Evolutionary conservation across 2,797 vertebrate genomes (phyloP).

Genomic region (Parauchenoglanis ngamensis): DNA sequence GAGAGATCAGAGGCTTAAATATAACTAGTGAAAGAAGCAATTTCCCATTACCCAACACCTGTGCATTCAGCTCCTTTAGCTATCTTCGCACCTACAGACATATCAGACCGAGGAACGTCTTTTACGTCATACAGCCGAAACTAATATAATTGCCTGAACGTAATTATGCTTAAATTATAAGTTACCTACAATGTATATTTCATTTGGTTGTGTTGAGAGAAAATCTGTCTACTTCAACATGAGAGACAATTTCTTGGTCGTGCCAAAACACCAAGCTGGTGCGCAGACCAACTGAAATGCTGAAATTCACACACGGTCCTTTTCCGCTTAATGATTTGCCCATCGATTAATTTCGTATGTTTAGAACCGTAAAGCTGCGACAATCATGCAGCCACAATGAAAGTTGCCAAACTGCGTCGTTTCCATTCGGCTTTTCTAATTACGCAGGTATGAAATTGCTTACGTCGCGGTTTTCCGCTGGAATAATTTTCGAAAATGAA

Average conservation of each 20-base stretch:
- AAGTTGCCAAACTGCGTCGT: neutral
- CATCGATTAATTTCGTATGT: neutral
- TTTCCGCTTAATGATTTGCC: neutral
- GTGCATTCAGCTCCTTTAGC: neutral
- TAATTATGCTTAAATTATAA: neutral
- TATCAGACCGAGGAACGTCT: neutral
- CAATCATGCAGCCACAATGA: neutral
- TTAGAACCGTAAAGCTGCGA: neutral
- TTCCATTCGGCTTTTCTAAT: neutral
- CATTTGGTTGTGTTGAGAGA: neutral
- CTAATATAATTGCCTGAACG: neutral
- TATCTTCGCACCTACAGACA: neutral
- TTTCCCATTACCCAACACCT: neutral
- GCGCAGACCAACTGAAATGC: neutral
- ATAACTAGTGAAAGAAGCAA: neutral
- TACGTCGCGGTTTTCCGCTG: neutral
- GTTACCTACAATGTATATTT: no score
- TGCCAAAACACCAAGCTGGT: neutral
- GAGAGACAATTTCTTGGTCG: no score
- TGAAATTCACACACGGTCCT: neutral
- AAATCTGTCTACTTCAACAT: neutral
- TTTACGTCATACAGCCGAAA: no score
- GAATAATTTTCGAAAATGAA: conserved; percentile 2
- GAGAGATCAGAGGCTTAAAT: neutral
- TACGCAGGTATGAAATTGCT: neutral